These are phyloP conservation scores for Leucophenga montana DNA, from an alignment of 2,888 invertebrate species.

Conservation along the genomic window DNA sequence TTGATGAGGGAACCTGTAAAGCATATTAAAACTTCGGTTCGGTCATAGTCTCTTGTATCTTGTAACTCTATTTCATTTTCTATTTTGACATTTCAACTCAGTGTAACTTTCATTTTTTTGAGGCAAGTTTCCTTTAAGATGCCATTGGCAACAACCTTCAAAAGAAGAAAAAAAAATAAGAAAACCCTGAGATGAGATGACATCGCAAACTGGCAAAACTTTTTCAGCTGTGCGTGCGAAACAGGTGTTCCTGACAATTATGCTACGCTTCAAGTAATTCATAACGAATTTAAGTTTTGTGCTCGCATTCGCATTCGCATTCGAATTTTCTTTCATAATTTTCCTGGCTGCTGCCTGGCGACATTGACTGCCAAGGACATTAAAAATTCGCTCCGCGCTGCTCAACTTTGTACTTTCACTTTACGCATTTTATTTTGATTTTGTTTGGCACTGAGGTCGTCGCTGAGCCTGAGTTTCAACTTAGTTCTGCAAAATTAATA, in stretches of 20 bases:
- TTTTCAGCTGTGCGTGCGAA: slow-evolving; percentile 16
- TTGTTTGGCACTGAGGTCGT: neutral
- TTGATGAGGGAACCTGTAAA: too few species aligned
- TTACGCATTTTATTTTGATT: neutral
- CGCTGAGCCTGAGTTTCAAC: too few species aligned
- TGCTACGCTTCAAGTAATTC: slow-evolving; percentile 24
- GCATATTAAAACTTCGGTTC: too few species aligned
- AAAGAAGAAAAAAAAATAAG: slow-evolving; percentile 36
- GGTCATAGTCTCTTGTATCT: too few species aligned
- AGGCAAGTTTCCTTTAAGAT: neutral
- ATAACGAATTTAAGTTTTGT: slow-evolving; percentile 22
- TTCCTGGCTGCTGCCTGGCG: neutral
- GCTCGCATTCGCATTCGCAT: neutral
- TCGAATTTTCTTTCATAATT: neutral
- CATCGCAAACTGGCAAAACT: slow-evolving; percentile 6
- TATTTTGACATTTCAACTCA: neutral
- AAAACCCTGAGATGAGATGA: slow-evolving; percentile 25
- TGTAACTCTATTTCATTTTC: neutral
- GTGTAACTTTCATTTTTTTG: neutral
- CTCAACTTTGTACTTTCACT: slow-evolving; percentile 5
- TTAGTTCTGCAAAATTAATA: too few species aligned
- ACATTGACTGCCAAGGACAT: too few species aligned
- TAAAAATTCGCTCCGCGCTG: too few species aligned
- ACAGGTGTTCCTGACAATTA: slow-evolving; percentile 31
- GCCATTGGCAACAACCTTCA: neutral